phyloP scores from a whole-genome alignment of 2,888 invertebrate species.

The Laothoe populi region DNA sequence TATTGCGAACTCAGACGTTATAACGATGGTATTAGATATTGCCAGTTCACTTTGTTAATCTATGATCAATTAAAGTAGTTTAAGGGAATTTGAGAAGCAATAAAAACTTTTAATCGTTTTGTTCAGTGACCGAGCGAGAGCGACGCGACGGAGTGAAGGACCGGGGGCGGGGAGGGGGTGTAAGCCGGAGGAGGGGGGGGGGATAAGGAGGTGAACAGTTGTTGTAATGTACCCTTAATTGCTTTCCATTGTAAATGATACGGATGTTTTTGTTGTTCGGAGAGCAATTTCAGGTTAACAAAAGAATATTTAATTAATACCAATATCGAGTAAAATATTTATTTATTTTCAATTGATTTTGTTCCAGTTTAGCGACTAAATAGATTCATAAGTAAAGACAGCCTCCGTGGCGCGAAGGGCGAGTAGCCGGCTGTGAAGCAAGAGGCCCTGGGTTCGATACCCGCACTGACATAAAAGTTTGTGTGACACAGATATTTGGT shows the following conservation, averaged over 20 bases:
- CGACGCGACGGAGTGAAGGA: no score
- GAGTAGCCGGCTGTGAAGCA: no score
- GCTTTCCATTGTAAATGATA: slow-evolving; percentile 12
- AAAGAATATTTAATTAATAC: no score
- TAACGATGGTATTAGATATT: background rate
- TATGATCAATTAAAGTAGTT: background rate
- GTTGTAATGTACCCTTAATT: slow-evolving; percentile 13
- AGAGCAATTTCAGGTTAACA: background rate
- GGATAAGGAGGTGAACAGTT: background rate
- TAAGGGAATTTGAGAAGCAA: background rate
- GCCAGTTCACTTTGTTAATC: background rate
- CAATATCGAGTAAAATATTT: no score
- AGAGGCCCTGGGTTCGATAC: no score
- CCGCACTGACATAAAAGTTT: no score
- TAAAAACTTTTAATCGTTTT: slow-evolving; percentile 13
- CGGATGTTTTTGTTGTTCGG: background rate
- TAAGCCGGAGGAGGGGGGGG: background rate
- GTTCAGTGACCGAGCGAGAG: background rate
- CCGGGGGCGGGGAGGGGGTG: background rate
- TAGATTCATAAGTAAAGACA: no score
- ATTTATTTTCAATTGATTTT: no score
- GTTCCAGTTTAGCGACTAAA: no score
- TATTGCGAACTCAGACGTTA: no score
- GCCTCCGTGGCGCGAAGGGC: no score
- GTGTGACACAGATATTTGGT: no score